Evolutionary conservation across 2,113 vertebrate genomes (phyloP).

Genomic region (Macheiramphus alcinus): DNA sequence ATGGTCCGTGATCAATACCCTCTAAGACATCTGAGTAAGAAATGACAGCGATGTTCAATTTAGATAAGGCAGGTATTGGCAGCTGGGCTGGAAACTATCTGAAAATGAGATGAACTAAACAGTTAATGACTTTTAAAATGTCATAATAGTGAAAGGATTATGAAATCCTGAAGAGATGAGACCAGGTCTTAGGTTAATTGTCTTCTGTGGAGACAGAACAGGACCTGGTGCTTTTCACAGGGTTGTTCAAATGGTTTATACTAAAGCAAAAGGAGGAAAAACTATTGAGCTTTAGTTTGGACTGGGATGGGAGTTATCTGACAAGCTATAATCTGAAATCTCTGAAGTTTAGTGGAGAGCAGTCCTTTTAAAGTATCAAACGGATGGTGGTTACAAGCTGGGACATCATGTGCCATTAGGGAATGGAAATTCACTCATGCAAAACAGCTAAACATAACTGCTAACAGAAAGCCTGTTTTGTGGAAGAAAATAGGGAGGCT

Average conservation of each 20-base stretch:
- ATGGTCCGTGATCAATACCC: not conserved
- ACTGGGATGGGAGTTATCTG: not conserved
- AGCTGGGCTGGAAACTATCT: not conserved
- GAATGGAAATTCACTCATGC: conserved; percentile 2
- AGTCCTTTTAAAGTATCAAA: not conserved
- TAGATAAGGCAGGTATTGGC: not conserved
- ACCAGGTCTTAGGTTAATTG: not conserved
- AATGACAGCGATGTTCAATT: not conserved
- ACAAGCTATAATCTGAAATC: not conserved
- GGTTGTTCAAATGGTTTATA: not conserved
- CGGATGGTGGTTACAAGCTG: not conserved
- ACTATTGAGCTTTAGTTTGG: not conserved
- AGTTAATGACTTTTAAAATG: not conserved
- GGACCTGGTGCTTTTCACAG: not conserved
- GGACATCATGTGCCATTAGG: not conserved
- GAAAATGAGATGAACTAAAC: not conserved
- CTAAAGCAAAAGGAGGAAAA: not conserved
- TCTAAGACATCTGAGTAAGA: not conserved
- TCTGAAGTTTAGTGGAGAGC: not conserved
- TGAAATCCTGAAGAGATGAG: not conserved
- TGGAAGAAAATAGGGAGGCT: not conserved
- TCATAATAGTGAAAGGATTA: not conserved
- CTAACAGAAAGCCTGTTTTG: not conserved
- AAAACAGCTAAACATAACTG: not conserved
- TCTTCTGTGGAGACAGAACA: not conserved